Conservation (phyloP, 2,113 vertebrate genomes). For the Hucho hucho region DNA sequence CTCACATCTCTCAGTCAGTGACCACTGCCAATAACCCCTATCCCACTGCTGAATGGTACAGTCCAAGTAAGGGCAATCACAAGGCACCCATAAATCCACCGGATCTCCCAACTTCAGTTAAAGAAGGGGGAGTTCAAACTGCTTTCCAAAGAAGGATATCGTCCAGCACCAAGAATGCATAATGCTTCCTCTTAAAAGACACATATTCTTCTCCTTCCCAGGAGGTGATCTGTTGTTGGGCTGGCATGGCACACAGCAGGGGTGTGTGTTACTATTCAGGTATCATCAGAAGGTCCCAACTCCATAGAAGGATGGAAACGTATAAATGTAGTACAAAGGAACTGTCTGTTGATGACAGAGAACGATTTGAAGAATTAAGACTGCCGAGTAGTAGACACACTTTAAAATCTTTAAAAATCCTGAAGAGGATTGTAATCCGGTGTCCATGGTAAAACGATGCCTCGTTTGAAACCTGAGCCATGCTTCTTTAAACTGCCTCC, state of each 20-base stretch:
- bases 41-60: conserved; percentile 24
- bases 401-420: neutral
- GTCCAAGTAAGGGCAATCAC: conserved; percentile 42
- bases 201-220: conserved; percentile 2
- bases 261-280: neutral
- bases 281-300: neutral
- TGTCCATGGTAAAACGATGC: neutral
- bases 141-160: conserved; percentile 33
- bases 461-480: conserved; percentile 51
- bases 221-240: conserved; percentile 5
- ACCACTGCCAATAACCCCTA: conserved; percentile 35
- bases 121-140: conserved; percentile 23
- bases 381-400: neutral
- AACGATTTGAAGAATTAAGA: neutral
- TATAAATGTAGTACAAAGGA: neutral
- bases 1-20: conserved; percentile 11
- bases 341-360: neutral
- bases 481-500: conserved; percentile 35
- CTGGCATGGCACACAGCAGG: conserved; percentile 41
- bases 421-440: neutral
- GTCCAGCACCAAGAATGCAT: conserved; percentile 60
- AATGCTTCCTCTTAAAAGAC: conserved; percentile 3
- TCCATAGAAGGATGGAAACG: neutral
- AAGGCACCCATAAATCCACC: conserved; percentile 56
- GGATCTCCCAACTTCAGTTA: conserved; percentile 26